Conservation (phyloP, 1,140 invertebrate genomes). For the Pogonognathellus flavescens region DNA sequence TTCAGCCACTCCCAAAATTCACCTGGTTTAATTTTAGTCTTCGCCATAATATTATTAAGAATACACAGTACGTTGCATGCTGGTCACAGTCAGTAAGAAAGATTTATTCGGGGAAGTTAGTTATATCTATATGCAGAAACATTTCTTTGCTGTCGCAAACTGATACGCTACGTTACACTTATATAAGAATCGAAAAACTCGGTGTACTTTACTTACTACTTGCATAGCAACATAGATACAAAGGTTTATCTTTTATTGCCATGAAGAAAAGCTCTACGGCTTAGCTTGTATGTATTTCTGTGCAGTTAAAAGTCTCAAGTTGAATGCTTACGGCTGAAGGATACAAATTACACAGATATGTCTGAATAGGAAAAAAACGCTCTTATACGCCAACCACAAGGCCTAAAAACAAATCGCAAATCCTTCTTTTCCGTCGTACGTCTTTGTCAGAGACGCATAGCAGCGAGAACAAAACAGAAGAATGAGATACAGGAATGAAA, state of each 20-base stretch:
- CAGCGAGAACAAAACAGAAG: constrained; percentile 6
- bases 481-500: constrained; percentile 8
- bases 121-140: no score
- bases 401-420: constrained; percentile 50
- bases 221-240: constrained; percentile 17
- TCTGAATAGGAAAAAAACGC: constrained; percentile 40
- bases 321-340: constrained; percentile 37
- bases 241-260: constrained; percentile 50
- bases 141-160: background rate
- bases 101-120: no score
- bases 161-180: constrained; percentile 36
- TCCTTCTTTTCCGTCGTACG: constrained; percentile 43
- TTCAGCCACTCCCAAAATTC: background rate
- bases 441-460: constrained; percentile 23
- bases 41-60: background rate
- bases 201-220: constrained; percentile 9
- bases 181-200: background rate
- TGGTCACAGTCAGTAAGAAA: no score
- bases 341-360: constrained; percentile 42
- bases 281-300: constrained; percentile 42
- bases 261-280: constrained; percentile 34
- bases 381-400: constrained; percentile 34
- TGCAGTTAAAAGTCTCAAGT: constrained; percentile 50
- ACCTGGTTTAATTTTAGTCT: constrained; percentile 47
- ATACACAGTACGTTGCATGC: no score